Conservation (phyloP, 1,140 invertebrate genomes). For the Macrotrachela quadricornifera region DNA sequence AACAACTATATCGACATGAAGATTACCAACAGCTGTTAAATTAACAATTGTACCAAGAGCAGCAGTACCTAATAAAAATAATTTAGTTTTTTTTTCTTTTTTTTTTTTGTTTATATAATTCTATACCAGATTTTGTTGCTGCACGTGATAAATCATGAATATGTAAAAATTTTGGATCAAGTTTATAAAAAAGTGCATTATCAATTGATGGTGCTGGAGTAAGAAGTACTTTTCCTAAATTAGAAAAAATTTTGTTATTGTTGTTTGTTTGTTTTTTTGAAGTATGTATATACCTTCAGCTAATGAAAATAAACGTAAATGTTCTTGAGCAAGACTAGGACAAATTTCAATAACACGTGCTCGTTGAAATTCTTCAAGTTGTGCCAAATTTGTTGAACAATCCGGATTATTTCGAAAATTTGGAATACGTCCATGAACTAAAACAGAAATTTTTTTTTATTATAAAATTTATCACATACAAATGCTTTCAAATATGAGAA, state of each 20-base stretch:
- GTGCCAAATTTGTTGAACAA: background rate
- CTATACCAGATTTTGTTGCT: background rate
- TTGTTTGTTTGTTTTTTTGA: no score
- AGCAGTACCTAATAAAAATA: background rate
- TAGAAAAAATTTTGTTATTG: no score
- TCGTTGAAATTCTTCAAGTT: background rate
- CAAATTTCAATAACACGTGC: background rate
- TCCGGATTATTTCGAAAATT: background rate
- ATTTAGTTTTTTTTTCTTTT: no score
- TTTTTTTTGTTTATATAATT: no score
- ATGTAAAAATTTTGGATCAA: background rate
- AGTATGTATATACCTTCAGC: background rate
- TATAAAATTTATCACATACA: no score
- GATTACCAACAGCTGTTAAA: background rate
- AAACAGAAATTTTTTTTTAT: no score
- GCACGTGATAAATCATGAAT: background rate
- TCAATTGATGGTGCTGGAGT: background rate
- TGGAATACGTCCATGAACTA: background rate
- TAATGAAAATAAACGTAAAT: background rate
- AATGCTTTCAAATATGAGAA: no score
- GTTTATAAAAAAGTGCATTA: background rate
- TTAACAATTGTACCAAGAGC: background rate
- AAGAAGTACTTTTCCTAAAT: background rate
- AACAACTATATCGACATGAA: background rate
- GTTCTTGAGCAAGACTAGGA: background rate